Conservation (phyloP, 92 coral and sea anemone genomes). For the Isaurus tuberculatus region DNA sequence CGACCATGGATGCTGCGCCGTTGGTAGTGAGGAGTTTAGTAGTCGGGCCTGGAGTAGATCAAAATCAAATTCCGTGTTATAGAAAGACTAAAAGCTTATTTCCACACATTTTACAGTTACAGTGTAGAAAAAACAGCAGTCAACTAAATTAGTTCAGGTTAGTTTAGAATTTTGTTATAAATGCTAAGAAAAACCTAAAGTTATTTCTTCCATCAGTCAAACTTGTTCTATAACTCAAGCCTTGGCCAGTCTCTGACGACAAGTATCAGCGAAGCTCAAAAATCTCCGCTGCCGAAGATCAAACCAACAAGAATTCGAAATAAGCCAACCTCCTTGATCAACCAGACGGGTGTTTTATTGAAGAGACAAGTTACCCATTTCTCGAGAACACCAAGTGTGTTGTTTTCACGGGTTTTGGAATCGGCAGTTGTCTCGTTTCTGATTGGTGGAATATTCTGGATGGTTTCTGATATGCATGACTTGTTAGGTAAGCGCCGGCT, state of each 20-base stretch:
- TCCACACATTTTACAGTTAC: too few species aligned
- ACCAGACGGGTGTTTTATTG: slow-evolving; percentile 25
- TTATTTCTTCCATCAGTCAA: background rate
- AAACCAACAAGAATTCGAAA: slow-evolving; percentile 22
- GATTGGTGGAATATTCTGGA: slow-evolving; percentile 45
- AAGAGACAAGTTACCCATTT: slow-evolving; percentile 27
- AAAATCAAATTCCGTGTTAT: too few species aligned
- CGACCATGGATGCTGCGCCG: too few species aligned
- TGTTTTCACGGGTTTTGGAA: slow-evolving; percentile 26
- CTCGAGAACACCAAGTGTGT: slow-evolving; percentile 30
- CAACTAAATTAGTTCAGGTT: too few species aligned
- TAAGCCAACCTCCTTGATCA: slow-evolving; percentile 28
- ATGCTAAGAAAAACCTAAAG: background rate
- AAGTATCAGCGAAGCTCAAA: background rate
- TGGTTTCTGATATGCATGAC: slow-evolving; percentile 13
- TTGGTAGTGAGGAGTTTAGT: too few species aligned
- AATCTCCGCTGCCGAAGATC: slow-evolving; percentile 23
- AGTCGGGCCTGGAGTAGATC: too few species aligned
- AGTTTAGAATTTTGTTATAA: too few species aligned
- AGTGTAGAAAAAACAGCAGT: too few species aligned
- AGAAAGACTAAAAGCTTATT: too few species aligned
- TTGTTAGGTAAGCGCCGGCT: background rate
- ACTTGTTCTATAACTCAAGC: background rate
- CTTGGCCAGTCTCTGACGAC: slow-evolving; percentile 3
- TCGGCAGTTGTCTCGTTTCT: slow-evolving; percentile 35